Evolutionary conservation across 2,888 invertebrate genomes (phyloP), one percentile per base, ranked within the genome.

Genomic region (Allophyes oxyacanthae): DNA sequence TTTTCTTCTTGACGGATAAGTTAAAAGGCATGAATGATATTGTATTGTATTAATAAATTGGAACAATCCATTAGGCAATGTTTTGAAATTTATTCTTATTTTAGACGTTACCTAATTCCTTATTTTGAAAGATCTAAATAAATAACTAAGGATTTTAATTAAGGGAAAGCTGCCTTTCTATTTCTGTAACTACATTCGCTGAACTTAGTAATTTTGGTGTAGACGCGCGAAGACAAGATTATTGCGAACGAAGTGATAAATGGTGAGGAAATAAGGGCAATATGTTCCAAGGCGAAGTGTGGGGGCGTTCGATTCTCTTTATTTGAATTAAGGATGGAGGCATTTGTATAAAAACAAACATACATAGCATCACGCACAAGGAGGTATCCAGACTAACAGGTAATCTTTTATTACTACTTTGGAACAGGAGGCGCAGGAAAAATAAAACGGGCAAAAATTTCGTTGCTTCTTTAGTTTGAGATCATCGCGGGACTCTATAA

Each of bases 221-320:
- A 52, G 54, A 46, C 50, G 30, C 13, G 36, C 26, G 10, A 33
- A 26, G 44, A 30, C 52, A 25, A 45, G 43, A 62, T 65, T 28
- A 71, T 72, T 64, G 51, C 72, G 56, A 59, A 41, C 41, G 9
- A 26, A 67, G 70, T 74, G 71, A 74, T 64, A 42, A 65, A 72
- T 70, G 71, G 43, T 37, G 34, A 44, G 53, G 44, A 45, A 72
- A 42, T 46, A 46, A 30, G 13, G 42, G 32, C 50, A 53, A 61
- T 63, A 60, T 58, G 40, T 51, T 48, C 36, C 48, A 33, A 37
- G 11, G 6, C 36, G 30, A 6, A 7, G 15, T 48, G 50, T 48
- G 41, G 37, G 44, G 37, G 44, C 28, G 33, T 51, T 64, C 41
- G 20, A 38, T 70, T 37, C 7, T 37, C 25, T 49, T 56, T 56